Evolutionary conservation across 2,888 invertebrate genomes (phyloP), one percentile per base, ranked within the genome.

Genomic region (Syrista parreyssii): DNA sequence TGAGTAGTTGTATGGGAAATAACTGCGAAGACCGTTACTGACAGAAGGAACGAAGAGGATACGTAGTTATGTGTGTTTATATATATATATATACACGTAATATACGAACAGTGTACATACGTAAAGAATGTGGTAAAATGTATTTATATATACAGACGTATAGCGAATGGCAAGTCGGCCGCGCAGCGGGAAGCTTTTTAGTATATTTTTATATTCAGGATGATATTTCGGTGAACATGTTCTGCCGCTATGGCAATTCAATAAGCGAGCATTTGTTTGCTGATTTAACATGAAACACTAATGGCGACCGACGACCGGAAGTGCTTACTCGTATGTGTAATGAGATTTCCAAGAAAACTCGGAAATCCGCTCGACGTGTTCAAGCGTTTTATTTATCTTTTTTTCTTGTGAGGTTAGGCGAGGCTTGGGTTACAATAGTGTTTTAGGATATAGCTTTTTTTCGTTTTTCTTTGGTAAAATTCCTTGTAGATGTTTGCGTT

Each of bases 301-400:
- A 55, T 55, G 55, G 23, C 55, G 55, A 15, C 23, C 55, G 55
- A 55, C 55, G 23, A 55, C 23, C 55, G 55, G 55, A 55, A 55
- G 55, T 55, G 55, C 55, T 23, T 55, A 55, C 55, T 55, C 55
- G 55, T 55, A 9, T 23, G 55, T 55, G 9, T 55, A 55, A 55
- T 55, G 55, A 55, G 55, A 55, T 55, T 55, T 55, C 55, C 9
- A 55, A 55, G 55, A 55, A 55, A 55, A 55, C 55, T 55, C 55
- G 55, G 9, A 55, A 55, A 55, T 55, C 33, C 12, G 33, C 71
- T 30, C 23, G 71, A 71, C 71, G 11, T 4, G 30, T 68, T 30
- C 6, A n/a, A 9, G 68, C n/a, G 68, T 74, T 80, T 31, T 80
- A 75, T 77, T 55, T 55, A 23, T 55, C 55, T 40, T 40, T 55